A percentile compares a stretch with the other conserved stretches of the same genome.
phyloP scores from a whole-genome alignment of 2,888 invertebrate genomes.

The Dione juno region DNA sequence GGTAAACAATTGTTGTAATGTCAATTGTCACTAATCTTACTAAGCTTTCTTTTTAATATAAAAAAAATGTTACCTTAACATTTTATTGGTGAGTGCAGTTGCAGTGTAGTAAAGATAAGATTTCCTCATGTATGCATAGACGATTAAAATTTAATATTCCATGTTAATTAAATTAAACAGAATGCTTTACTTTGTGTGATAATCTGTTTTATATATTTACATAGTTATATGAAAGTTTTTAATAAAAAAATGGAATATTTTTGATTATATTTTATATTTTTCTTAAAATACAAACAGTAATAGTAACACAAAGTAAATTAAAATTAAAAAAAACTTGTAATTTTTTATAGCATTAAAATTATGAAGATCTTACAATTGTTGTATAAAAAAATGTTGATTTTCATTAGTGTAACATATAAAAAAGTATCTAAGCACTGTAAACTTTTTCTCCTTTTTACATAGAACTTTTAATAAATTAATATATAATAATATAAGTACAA shows the following conservation, averaged over 20 bases:
- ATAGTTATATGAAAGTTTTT: not conserved
- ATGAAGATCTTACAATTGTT: not conserved
- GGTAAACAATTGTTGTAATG: not conserved
- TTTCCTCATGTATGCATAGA: not conserved
- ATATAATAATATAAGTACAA: too few relatives aligned
- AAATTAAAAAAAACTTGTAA: too few relatives aligned
- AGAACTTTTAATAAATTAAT: too few relatives aligned
- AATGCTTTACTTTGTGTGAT: conserved; percentile 9
- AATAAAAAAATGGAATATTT: not conserved
- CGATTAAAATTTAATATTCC: not conserved
- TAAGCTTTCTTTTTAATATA: not conserved
- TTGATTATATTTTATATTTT: not conserved
- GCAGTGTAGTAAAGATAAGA: not conserved
- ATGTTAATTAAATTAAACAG: conserved; percentile 22
- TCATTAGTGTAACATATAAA: too few relatives aligned
- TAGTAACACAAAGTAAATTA: not conserved
- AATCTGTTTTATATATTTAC: not conserved
- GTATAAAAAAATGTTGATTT: not conserved
- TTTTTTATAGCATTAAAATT: too few relatives aligned
- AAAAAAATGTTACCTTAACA: conserved; percentile 16
- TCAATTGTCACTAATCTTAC: not conserved
- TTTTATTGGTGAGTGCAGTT: not conserved
- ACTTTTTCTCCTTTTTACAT: too few relatives aligned
- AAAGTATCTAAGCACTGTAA: too few relatives aligned
- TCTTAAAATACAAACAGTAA: not conserved